Percentiles rank a stretch among this genome's conserved stretches.
phyloP scores from a whole-genome alignment of 2,113 vertebrate genomes.

The Neoarius graeffei region DNA sequence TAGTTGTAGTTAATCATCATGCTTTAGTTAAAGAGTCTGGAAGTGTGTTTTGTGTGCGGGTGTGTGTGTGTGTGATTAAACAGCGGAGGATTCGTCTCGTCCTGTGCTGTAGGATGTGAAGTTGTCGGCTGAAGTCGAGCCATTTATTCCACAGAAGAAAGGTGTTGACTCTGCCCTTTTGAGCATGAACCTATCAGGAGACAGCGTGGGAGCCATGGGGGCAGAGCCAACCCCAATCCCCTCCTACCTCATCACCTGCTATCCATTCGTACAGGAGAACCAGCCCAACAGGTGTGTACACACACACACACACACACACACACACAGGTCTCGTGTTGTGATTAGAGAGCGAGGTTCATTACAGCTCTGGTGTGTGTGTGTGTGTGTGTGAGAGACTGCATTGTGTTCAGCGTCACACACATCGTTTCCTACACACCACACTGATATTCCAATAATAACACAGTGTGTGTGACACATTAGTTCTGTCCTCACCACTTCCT shows the following conservation, averaged over 20 bases:
- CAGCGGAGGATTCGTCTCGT: background rate
- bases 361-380: too few species aligned
- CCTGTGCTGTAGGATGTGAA: slow-evolving; percentile 84
- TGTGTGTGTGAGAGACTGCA: background rate
- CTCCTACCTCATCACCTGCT: slow-evolving; percentile 97
- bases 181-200: slow-evolving; percentile 86
- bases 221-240: slow-evolving; percentile 91
- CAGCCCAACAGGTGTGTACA: slow-evolving; percentile 87
- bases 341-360: background rate
- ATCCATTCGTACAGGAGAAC: slow-evolving; percentile 97
- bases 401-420: background rate
- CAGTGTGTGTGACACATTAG: slow-evolving; percentile 41
- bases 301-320: slow-evolving; percentile 1
- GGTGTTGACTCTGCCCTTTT: slow-evolving; percentile 85
- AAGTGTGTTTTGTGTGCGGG: background rate
- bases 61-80: slow-evolving; percentile 3
- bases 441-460: background rate
- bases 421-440: background rate
- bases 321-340: background rate
- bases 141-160: slow-evolving; percentile 98
- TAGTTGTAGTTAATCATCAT: too few species aligned
- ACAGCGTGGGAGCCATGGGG: slow-evolving; percentile 68
- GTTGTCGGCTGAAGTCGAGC: slow-evolving; percentile 96
- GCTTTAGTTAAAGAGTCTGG: background rate
- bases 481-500: slow-evolving; percentile 63